phyloP scores from a whole-genome alignment of 2,888 invertebrate genomes.

The Hylaea fasciaria region DNA sequence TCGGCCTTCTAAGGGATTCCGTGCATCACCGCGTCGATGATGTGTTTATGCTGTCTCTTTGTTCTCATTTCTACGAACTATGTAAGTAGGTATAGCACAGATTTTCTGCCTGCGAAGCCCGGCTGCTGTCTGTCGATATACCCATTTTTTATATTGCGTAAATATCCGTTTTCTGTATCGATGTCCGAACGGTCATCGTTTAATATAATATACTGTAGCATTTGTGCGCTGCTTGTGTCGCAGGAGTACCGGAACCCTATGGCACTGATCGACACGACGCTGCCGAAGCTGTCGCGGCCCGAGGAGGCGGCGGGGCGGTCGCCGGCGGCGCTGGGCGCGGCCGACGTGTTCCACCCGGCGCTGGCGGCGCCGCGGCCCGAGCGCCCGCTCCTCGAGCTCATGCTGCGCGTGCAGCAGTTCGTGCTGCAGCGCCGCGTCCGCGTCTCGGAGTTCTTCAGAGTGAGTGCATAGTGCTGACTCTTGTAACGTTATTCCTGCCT shows the following conservation, averaged over 20 bases:
- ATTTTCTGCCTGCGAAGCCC: no score
- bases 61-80: no score
- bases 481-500: background rate
- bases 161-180: no score
- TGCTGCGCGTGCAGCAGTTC: conserved; percentile 88
- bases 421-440: conserved; percentile 87
- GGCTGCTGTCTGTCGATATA: no score
- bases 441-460: conserved; percentile 88
- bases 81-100: no score
- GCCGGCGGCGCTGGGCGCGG: conserved; percentile 67
- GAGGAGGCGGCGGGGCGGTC: conserved; percentile 85
- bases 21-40: no score
- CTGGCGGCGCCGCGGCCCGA: conserved; percentile 75
- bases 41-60: no score
- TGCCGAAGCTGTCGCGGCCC: conserved; percentile 88
- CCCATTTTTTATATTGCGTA: no score
- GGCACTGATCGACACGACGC: conserved; percentile 87
- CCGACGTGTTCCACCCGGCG: conserved; percentile 87
- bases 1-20: no score
- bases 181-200: no score
- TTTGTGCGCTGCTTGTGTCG: no score
- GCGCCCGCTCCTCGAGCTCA: conserved; percentile 82
- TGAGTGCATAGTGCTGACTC: conserved; percentile 46
- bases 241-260: conserved; percentile 84
- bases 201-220: no score